Base-by-base conservation (phyloP, 2,888 invertebrate genomes). In the Cosmia pyralina region DNA sequence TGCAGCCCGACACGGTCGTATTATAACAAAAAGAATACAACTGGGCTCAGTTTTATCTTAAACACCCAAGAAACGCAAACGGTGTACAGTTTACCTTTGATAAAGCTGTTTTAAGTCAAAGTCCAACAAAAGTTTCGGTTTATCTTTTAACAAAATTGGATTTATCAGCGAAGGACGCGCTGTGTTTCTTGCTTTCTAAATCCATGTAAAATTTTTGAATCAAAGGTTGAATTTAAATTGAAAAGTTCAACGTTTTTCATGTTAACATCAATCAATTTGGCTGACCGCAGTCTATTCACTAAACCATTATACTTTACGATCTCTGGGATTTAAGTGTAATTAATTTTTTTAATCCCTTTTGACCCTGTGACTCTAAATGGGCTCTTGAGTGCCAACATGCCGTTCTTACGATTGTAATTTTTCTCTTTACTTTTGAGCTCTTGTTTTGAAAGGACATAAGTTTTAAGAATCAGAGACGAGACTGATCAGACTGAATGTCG, bases 61-160 rank as follows among this genome's bases (percentile, higher is more conserved):
- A 60, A 38, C 57, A 50, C 22, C 69, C 46, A 59, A 77, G 17
- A 53, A 22, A 77, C n/a, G n/a, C 58, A 48, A 52, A 53, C 46
- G 28, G n/a, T 52, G 5, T 46, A 46, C 22, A 28, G 46, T 44
- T 77, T 59, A 59, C 38, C n/a, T 46, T 50, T 74, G 44, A 34
- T 77, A 15, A 38, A 77, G 57, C 52, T 77, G 5, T 69, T 68
- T 75, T 41, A 46, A 77, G 38, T 19, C 10, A 46, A 76, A 67
- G 28, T 69, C 52, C 38, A 77, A 59, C 28, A 77, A 69, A 59
- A 69, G 58, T 69, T 77, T 50, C 8, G 28, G 28, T 53, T 77
- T 41, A 48, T 59, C 58, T 69, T 68, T n/a, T 28, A 52, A 44
- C 59, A 60, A 70, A 60, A 69, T 34, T 52, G 8, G n/a, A 59